Conservation (phyloP, 1,140 invertebrate genomes). For the Oscheius sp. region DNA sequence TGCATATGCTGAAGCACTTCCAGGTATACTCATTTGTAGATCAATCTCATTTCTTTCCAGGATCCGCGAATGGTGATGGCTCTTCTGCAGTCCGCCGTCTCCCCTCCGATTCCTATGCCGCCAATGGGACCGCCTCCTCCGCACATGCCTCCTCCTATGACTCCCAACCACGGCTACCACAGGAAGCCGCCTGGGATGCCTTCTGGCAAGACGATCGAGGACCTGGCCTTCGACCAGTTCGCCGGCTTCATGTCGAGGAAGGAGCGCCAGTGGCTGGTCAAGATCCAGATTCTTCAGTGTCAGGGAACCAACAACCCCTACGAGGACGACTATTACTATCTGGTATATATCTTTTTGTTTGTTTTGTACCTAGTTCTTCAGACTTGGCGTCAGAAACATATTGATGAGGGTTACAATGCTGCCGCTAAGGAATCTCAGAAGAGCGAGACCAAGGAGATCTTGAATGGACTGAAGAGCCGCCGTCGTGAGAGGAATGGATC, state of each 20-base stretch:
- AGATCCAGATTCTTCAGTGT: conserved; percentile 59
- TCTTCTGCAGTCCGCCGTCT: not conserved
- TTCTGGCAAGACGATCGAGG: conserved; percentile 48
- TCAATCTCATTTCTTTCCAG: not conserved
- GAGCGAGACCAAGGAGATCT: not conserved
- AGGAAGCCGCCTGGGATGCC: conserved; percentile 42
- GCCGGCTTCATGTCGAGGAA: conserved; percentile 59
- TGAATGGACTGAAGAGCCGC: conserved; percentile 9
- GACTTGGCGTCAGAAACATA: conserved; percentile 27
- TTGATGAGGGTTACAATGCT: conserved; percentile 22
- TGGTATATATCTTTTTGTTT: conserved; percentile 35
- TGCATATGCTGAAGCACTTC: conserved; percentile 14
- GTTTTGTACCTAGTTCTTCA: not conserved
- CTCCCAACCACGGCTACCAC: not conserved
- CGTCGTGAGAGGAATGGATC: not conserved
- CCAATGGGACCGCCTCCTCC: not conserved
- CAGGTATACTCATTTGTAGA: not conserved
- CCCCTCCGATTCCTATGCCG: no score
- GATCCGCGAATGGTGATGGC: conserved; percentile 5
- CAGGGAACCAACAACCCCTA: conserved; percentile 52
- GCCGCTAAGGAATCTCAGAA: not conserved
- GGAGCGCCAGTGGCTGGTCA: conserved; percentile 60
- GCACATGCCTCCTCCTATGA: conserved; percentile 14
- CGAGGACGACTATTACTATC: conserved; percentile 59
- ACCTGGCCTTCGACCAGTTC: conserved; percentile 59